phyloP scores from a whole-genome alignment of 2,113 vertebrate genomes.

The Eidolon helvum region DNA sequence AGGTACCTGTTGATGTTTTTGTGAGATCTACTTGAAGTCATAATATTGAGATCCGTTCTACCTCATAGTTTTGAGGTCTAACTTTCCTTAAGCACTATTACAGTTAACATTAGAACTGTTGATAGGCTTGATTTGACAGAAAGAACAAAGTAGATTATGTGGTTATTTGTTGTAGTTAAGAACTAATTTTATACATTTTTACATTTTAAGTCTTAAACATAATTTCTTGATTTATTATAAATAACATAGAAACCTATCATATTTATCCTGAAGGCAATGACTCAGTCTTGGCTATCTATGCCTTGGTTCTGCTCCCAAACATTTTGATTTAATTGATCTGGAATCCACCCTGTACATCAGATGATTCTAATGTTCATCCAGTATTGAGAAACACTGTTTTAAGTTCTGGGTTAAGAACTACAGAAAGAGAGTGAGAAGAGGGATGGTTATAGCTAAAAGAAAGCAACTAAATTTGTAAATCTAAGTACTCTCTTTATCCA shows the following conservation, averaged over 20 bases:
- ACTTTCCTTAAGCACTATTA: not conserved
- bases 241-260: not conserved
- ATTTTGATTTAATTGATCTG: not conserved
- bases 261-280: not conserved
- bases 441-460: not conserved
- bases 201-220: not conserved
- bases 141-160: not conserved
- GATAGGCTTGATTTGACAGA: not conserved
- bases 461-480: not conserved
- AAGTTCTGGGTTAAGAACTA: not conserved
- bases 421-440: not conserved
- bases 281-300: not conserved
- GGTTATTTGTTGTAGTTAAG: not conserved
- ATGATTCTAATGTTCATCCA: not conserved
- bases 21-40: not conserved
- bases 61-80: not conserved
- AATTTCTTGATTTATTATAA: not conserved
- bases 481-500: not conserved
- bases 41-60: not conserved
- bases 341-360: not conserved
- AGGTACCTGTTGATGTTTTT: not conserved
- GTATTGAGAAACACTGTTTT: not conserved
- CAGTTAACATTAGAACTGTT: not conserved
- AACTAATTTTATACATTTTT: not conserved
- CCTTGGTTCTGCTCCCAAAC: not conserved